Evolutionary conservation across 2,888 invertebrate genomes (phyloP), one percentile per base, ranked within the genome.

Genomic region (Acronicta leporina): DNA sequence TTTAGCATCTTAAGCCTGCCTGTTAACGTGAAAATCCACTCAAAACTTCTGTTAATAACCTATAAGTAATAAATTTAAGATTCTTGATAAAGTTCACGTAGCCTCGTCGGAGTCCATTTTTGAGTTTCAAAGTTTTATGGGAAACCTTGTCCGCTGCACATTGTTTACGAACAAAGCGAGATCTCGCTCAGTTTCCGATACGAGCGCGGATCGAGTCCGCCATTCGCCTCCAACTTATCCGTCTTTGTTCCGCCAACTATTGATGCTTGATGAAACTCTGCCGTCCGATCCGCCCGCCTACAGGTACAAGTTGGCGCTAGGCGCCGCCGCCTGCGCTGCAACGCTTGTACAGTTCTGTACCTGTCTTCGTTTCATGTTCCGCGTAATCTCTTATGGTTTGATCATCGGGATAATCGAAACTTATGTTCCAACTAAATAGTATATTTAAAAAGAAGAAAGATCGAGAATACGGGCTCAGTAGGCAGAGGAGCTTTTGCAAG

Each of bases 121-220:
- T 83, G 81, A 85, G 83, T 89, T 86, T 72, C 47, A 68, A 90
- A 92, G 87, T 88, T 91, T 87, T 81, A 87, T 84, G 80, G 83
- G 79, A 77, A 86, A 80, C 82, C 84, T 82, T 83, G 87, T 88
- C 86, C 84, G 84, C 65, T 83, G 88, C 82, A 87, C 86, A 88
- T 92, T 92, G 91, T 92, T 91, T 89, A 86, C 82, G 90, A 92
- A 92, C 91, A 91, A 90, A 89, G 88, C 86, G 84, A 75, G 83
- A 83, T 82, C 84, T 83, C 80, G 83, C 83, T 84, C 77, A 79
- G 86, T 80, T 81, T 85, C 80, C 85, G 83, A 84, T 87, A 83
- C 79, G 81, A 83, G 81, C 81, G 77, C 73, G 83, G 84, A 86
- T 85, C 83, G 80, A 82, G 84, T 84, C 85, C 81, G 79, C 82